Base-by-base conservation (phyloP, 30 jellyfish, hydroid and myxozoan species). In the Turritopsis dohrnii region DNA sequence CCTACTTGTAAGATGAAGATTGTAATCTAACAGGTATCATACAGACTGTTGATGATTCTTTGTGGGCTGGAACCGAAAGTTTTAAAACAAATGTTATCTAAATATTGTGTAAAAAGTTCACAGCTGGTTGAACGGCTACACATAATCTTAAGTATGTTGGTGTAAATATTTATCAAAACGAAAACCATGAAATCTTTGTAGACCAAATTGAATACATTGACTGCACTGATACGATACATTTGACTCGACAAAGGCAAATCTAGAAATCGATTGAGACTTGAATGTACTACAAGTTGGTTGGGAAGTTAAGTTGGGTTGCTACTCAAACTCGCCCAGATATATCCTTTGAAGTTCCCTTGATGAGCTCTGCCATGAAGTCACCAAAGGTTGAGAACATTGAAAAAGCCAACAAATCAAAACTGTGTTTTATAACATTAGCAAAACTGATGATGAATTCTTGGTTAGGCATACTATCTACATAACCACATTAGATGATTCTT, bases 41-140 rank as follows among this genome's bases (percentile, higher is more conserved):
- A n/a, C n/a, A n/a, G n/a, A n/a, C n/a, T n/a, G 73, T 54, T 81
- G 87, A 69, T 54, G 72, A 54, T n/a, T 60, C 21, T 60, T 60
- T 60, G 21, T 60, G 73, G 73, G 73, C 73, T 18, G 73, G 73
- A 60, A 0, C 73, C 21, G 73, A 60, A 60, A 18, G 22, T 60
- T 60, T 60, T 60, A 0, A 60, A 60, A 60, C 73, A 60, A 23
- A 60, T 21, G 73, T 60, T 60, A 60, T 60, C 19, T 18, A 21
- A 60, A 23, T 18, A 60, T 23, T 60, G 19, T 60, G 73, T 60
- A 60, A 60, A 60, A 23, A 21, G 19, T 60, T 60, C 21, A 21
- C 19, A 60, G 73, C 21, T 0, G 73, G 73, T 23, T 18, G 19
- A 21, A 60, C 73, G 21, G 73, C 73, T 60, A n/a, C 72, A 54